A percentile compares a stretch with the other conserved stretches of the same genome.
Conservation (phyloP, 1,140 invertebrate genomes). For the Protaetia brevitarsis region DNA sequence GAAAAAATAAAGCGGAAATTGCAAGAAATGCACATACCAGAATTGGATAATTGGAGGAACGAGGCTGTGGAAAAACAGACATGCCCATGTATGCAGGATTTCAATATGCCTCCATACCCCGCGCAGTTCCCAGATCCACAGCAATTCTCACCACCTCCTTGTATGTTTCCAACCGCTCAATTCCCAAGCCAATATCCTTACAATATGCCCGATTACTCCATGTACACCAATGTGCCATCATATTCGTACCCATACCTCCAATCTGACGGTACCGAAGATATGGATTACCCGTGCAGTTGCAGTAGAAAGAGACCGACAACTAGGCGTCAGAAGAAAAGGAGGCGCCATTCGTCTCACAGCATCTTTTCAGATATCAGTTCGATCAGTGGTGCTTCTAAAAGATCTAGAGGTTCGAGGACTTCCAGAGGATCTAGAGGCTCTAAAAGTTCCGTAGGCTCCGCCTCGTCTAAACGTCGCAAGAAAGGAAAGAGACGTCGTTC, state of each 20-base stretch:
- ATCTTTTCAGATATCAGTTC: not conserved
- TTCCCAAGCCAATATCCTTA: not conserved
- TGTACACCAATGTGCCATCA: not conserved
- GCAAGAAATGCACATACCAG: constrained; percentile 6
- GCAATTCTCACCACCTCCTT: no score
- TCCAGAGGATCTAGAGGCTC: no score
- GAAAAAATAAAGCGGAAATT: not conserved
- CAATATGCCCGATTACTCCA: not conserved
- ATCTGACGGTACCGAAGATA: not conserved
- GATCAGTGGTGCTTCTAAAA: no score
- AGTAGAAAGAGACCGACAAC: not conserved
- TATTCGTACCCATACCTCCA: not conserved
- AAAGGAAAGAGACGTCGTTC: no score
- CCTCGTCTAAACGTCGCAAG: no score
- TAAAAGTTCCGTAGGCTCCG: no score
- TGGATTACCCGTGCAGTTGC: not conserved
- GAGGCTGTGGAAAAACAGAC: not conserved
- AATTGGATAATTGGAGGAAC: constrained; percentile 9
- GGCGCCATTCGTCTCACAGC: not conserved
- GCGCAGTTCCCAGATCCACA: not conserved
- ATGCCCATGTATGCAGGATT: no score
- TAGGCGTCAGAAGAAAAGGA: not conserved
- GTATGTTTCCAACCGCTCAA: not conserved
- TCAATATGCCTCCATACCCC: not conserved
- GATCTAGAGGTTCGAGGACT: no score